Percentiles rank a stretch among this genome's conserved stretches.
phyloP scores from a whole-genome alignment of 2,113 vertebrate genomes.

The Pteronura brasiliensis region DNA sequence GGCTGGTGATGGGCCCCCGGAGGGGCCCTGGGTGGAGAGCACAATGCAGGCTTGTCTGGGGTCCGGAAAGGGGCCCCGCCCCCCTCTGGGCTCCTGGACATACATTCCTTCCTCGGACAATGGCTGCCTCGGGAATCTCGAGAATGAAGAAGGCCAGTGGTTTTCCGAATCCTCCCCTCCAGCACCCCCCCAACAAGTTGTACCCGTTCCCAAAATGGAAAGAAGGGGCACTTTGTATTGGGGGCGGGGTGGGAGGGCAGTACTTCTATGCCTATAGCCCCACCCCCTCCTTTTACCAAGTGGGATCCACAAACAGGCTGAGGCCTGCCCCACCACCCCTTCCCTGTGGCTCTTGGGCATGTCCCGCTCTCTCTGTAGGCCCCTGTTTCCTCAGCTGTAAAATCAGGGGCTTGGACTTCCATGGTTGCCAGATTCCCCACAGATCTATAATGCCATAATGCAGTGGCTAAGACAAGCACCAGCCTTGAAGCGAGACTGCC shows the following conservation, averaged over 20 bases:
- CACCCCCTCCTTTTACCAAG: not conserved
- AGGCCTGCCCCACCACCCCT: not conserved
- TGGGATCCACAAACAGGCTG: not conserved
- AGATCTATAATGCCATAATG: not conserved
- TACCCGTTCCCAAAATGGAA: constrained; percentile 9
- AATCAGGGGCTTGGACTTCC: not conserved
- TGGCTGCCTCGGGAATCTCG: constrained; percentile 27
- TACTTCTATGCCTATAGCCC: not conserved
- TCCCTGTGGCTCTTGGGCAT: not conserved
- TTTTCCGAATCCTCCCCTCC: accelerated
- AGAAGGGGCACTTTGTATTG: not conserved
- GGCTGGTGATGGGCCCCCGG: not conserved
- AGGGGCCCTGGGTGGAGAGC: not conserved
- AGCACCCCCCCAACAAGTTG: not conserved
- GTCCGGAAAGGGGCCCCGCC: constrained; percentile 4
- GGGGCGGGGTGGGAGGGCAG: not conserved
- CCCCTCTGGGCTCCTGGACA: not conserved
- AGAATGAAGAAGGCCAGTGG: constrained; percentile 3
- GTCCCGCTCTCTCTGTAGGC: not conserved
- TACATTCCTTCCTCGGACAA: constrained; percentile 42
- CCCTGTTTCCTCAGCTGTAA: not conserved
- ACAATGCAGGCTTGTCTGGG: constrained; percentile 51
- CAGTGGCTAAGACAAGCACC: too few relatives aligned
- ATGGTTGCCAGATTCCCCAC: not conserved
- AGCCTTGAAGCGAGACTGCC: not conserved